These are phyloP conservation scores for Pasiphila rectangulata DNA, from an alignment of 2,888 invertebrate genomes.

Conservation along the genomic window DNA sequence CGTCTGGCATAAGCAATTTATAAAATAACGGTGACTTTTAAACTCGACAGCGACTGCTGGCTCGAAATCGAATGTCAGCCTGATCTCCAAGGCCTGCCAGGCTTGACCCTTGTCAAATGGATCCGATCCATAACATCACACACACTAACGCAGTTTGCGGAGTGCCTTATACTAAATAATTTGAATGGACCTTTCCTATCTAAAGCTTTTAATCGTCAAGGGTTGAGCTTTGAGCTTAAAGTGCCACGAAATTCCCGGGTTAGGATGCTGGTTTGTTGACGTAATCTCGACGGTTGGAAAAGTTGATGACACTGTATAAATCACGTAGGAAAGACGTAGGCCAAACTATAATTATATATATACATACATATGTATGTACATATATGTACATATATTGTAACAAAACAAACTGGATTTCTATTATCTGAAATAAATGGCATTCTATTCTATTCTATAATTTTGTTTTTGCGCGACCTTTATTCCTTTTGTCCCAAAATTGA, in stretches of 20 bases:
- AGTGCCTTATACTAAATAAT: conserved; percentile 21
- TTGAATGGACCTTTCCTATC: conserved; percentile 17
- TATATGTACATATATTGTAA: no score
- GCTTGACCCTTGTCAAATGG: conserved; percentile 49
- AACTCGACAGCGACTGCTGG: conserved; percentile 10
- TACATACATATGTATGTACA: no score
- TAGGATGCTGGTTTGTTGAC: neutral
- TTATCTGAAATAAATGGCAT: no score
- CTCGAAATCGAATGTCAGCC: conserved; percentile 35
- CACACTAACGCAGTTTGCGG: conserved; percentile 19
- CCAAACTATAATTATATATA: no score
- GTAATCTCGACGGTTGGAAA: neutral
- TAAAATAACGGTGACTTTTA: conserved; percentile 25
- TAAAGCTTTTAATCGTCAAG: conserved; percentile 17
- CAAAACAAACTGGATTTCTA: no score
- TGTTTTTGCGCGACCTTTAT: no score
- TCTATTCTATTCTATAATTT: no score
- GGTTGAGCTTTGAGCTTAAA: conserved; percentile 5
- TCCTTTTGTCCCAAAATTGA: no score
- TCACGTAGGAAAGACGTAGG: no score
- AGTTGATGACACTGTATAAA: neutral
- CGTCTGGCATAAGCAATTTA: no score
- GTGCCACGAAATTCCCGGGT: neutral
- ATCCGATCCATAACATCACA: conserved; percentile 40
- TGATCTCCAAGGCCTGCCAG: conserved; percentile 26